Percentiles rank a stretch among this genome's conserved stretches.
Evolutionary conservation across 2,797 vertebrate species (phyloP).

Genomic region (Takifugu rubripes): DNA sequence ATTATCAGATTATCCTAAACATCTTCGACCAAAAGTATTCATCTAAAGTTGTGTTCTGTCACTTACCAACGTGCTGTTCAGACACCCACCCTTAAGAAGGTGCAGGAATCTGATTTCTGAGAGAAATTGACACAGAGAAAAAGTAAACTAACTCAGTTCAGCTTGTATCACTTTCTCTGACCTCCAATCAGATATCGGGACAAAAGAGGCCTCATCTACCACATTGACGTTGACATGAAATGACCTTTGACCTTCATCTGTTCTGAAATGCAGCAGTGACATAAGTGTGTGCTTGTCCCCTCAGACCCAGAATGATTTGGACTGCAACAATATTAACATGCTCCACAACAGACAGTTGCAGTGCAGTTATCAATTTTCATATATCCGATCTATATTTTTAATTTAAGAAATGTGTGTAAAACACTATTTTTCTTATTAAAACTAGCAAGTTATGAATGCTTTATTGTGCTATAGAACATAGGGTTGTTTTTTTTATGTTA

Average conservation of each 20-base stretch:
- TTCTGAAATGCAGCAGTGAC: slow-evolving; percentile 51
- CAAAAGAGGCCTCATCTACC: slow-evolving; percentile 55
- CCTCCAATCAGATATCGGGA: slow-evolving; percentile 36
- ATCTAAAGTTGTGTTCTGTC: too few species aligned
- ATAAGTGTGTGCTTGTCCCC: slow-evolving; percentile 27
- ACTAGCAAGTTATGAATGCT: too few species aligned
- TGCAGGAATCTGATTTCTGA: slow-evolving; percentile 47
- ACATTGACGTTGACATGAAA: slow-evolving; percentile 41
- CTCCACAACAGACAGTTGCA: too few species aligned
- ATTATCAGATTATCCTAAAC: too few species aligned
- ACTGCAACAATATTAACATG: not conserved
- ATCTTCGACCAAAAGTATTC: too few species aligned
- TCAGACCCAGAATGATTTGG: slow-evolving; percentile 17
- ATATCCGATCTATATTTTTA: too few species aligned
- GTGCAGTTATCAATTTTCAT: not conserved
- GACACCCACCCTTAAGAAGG: not conserved
- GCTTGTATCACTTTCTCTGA: slow-evolving; percentile 46
- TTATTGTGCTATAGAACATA: too few species aligned
- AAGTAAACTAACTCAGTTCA: slow-evolving; percentile 51
- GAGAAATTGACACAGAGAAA: not conserved
- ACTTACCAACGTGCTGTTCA: too few species aligned
- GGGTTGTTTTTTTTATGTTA: too few species aligned
- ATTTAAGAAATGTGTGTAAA: not conserved
- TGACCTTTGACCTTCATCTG: slow-evolving; percentile 51
- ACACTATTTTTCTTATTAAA: not conserved